phyloP scores from a whole-genome alignment of 2,888 invertebrate species.

The Rhaphigaster nebulosa region DNA sequence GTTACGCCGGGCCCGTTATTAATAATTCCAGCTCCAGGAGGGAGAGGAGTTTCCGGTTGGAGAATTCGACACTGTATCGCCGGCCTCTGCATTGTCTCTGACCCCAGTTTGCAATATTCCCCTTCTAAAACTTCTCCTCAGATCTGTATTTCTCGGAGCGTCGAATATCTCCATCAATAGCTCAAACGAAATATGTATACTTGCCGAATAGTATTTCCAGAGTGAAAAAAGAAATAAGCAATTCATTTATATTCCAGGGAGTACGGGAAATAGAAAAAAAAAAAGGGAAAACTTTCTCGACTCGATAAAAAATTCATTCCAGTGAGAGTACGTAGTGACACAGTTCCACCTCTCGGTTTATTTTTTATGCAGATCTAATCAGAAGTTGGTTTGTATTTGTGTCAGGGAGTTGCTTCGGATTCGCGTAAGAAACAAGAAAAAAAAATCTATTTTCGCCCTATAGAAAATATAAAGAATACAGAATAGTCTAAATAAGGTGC shows the following conservation, averaged over 20 bases:
- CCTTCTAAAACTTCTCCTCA: constrained; percentile 3
- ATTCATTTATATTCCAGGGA: constrained; percentile 17
- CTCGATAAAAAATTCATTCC: constrained; percentile 48
- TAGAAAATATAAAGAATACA: constrained; percentile 40
- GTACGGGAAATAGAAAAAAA: neutral
- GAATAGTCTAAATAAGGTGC: neutral
- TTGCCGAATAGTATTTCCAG: neutral
- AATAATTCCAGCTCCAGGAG: constrained; percentile 12
- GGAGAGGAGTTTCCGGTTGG: constrained; percentile 8
- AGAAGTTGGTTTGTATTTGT: constrained; percentile 37
- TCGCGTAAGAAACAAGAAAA: neutral
- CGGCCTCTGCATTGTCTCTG: constrained; percentile 46
- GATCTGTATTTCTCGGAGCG: neutral
- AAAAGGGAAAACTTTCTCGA: neutral
- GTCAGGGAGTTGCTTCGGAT: constrained; percentile 15
- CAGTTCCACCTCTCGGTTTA: constrained; percentile 2
- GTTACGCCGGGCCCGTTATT: constrained; percentile 20
- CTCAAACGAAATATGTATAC: neutral
- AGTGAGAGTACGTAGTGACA: constrained; percentile 9
- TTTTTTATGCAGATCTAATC: constrained; percentile 49
- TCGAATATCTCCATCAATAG: neutral
- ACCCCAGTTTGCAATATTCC: constrained; percentile 36
- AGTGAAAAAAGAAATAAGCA: neutral
- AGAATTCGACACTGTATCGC: constrained; percentile 39
- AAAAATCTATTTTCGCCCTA: constrained; percentile 29